Conservation (phyloP, 1,140 invertebrate species). For the Daktulosphaira vitifoliae region DNA sequence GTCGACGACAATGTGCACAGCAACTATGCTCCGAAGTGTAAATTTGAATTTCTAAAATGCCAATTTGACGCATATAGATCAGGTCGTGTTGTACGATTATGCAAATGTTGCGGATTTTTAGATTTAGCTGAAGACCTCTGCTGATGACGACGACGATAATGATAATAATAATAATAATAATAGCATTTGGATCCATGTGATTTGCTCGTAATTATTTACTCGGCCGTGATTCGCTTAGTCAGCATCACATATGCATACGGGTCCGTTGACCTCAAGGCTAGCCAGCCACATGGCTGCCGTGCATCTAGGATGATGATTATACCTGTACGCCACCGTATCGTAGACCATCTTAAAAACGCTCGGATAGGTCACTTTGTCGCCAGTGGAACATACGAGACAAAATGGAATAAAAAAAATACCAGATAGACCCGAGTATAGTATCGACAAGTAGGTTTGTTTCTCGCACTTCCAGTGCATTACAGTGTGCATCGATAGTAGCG, state of each 20-base stretch:
- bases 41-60: constrained; percentile 18
- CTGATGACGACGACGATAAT: too few species aligned
- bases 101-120: constrained; percentile 1
- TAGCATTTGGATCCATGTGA: neutral
- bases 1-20: neutral
- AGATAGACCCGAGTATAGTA: too few species aligned
- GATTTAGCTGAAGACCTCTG: neutral
- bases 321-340: too few species aligned
- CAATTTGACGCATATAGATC: neutral
- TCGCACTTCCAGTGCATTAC: too few species aligned
- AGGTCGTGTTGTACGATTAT: neutral
- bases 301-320: too few species aligned
- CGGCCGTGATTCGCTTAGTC: neutral
- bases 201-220: constrained; percentile 16
- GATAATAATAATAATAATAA: too few species aligned
- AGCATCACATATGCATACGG: neutral
- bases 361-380: too few species aligned
- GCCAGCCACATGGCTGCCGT: neutral
- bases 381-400: too few species aligned
- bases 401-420: too few species aligned
- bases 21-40: neutral
- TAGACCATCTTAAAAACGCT: too few species aligned
- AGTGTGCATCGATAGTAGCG: too few species aligned
- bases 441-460: too few species aligned
- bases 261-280: constrained; percentile 1